Evolutionary conservation across 2,797 vertebrate species (phyloP).

Genomic region (Mastacembelus armatus): DNA sequence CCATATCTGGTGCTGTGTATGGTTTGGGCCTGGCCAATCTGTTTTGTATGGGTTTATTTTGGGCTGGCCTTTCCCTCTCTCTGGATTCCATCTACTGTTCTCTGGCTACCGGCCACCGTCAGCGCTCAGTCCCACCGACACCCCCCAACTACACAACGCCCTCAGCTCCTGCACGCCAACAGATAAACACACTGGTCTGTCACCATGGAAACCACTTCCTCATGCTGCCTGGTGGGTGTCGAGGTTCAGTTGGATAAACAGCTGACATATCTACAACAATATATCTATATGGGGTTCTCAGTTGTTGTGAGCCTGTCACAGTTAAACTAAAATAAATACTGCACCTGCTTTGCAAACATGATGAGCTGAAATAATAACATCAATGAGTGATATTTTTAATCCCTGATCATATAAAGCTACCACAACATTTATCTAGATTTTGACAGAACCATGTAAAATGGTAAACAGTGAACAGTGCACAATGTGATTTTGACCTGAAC

Average conservation of each 20-base stretch:
- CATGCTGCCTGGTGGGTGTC: constrained; percentile 43
- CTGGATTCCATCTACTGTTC: constrained; percentile 73
- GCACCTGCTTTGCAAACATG: constrained; percentile 31
- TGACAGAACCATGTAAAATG: not conserved
- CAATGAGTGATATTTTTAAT: constrained; percentile 31
- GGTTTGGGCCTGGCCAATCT: constrained; percentile 21
- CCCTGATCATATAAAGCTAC: not conserved
- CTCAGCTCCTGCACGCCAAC: constrained; percentile 58
- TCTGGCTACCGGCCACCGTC: constrained; percentile 69
- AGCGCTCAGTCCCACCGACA: constrained; percentile 39
- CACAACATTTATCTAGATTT: constrained; percentile 3
- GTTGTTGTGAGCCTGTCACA: constrained; percentile 12
- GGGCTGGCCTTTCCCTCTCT: constrained; percentile 76
- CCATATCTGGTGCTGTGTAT: constrained; percentile 73
- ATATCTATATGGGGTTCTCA: not conserved
- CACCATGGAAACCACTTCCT: constrained; percentile 72
- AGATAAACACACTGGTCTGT: constrained; percentile 74
- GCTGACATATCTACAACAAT: constrained; percentile 60
- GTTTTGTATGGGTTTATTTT: constrained; percentile 80
- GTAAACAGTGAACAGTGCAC: not conserved
- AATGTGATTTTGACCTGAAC: not conserved
- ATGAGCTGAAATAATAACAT: not conserved
- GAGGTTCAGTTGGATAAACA: constrained; percentile 58
- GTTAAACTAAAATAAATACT: constrained; percentile 37
- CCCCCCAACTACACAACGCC: constrained; percentile 31